Conservation (phyloP, 2,888 invertebrate species). For the Hecatera dysodea region DNA sequence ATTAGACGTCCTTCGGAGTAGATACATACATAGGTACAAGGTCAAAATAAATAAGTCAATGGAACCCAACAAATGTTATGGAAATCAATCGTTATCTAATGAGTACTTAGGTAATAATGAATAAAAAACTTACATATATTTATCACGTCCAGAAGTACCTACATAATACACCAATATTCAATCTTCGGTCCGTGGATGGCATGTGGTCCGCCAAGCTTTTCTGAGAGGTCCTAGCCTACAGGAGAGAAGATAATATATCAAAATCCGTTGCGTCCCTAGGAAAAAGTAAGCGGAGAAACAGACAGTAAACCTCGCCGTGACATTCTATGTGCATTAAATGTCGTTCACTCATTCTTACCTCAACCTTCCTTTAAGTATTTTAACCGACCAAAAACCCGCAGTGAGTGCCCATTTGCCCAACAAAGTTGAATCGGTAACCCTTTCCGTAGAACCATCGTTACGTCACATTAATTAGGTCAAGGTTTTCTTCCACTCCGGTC, state of each 20-base stretch:
- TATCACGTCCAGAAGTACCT: too few species aligned
- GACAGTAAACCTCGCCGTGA: neutral
- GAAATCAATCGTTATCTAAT: neutral
- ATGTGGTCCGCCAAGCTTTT: too few species aligned
- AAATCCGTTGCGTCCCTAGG: too few species aligned
- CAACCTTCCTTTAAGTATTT: neutral
- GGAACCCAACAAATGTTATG: neutral
- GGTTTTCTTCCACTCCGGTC: constrained; percentile 7
- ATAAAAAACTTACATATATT: too few species aligned
- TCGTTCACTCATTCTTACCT: neutral
- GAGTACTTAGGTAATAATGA: too few species aligned
- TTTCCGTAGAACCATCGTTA: constrained; percentile 7
- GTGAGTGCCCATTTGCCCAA: neutral
- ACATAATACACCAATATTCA: too few species aligned
- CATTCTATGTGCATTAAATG: neutral
- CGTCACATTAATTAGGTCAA: constrained; percentile 34
- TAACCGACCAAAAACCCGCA: neutral
- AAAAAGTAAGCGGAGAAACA: too few species aligned
- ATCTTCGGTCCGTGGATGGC: too few species aligned
- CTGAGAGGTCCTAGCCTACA: too few species aligned
- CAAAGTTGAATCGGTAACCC: constrained; percentile 13
- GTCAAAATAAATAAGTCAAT: neutral
- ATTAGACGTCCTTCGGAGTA: neutral
- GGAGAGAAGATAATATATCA: too few species aligned
- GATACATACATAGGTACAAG: neutral